These are phyloP conservation scores for Scolopax rusticola DNA, from an alignment of 2,797 vertebrate genomes.

Conservation along the genomic window DNA sequence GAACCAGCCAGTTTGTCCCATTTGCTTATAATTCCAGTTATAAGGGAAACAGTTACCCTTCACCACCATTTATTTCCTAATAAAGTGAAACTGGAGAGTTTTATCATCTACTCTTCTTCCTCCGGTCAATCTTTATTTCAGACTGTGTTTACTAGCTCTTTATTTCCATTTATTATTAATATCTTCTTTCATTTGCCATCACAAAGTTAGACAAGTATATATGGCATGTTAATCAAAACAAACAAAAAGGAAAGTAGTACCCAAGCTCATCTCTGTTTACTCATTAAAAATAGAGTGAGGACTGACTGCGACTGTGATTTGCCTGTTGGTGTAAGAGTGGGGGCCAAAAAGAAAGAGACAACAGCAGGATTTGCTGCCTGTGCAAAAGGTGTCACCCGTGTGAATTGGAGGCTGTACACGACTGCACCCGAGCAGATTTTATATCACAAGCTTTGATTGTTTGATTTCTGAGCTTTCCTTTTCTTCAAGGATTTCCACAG, in stretches of 20 bases:
- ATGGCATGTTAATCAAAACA: background rate
- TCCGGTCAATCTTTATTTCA: background rate
- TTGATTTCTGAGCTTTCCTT: background rate
- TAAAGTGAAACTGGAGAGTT: background rate
- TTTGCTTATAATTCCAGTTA: background rate
- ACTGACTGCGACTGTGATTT: background rate
- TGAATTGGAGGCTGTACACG: background rate
- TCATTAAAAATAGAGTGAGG: background rate
- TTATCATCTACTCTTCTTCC: background rate
- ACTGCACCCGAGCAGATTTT: background rate
- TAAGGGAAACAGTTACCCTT: background rate
- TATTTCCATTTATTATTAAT: background rate
- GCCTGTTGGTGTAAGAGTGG: background rate
- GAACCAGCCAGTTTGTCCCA: background rate
- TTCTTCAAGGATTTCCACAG: constrained; percentile 28
- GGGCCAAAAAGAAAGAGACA: background rate
- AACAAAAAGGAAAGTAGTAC: background rate
- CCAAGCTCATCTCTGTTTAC: background rate
- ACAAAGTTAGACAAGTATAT: background rate
- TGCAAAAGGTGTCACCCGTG: background rate
- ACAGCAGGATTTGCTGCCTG: background rate
- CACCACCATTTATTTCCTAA: background rate
- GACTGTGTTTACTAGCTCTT: background rate
- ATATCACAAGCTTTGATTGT: background rate
- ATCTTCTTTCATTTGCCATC: background rate